phyloP scores from a whole-genome alignment of 2,888 invertebrate species.

The Amphiduros pacificus region DNA sequence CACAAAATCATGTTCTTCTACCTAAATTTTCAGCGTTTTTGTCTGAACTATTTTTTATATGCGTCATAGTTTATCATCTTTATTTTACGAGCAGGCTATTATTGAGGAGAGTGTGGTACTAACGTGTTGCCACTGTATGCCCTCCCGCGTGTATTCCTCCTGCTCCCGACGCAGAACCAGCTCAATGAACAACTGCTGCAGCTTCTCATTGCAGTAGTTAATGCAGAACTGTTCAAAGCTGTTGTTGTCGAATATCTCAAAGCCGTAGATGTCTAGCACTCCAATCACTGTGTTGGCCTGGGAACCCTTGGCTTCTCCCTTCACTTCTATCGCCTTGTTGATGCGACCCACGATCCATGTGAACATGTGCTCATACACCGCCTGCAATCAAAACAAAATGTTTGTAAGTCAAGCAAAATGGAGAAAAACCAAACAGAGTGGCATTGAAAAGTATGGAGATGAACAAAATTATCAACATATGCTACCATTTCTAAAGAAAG shows the following conservation, averaged over 20 bases:
- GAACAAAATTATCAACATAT: no score
- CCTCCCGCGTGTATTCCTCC: slow-evolving; percentile 93
- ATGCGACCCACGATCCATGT: slow-evolving; percentile 91
- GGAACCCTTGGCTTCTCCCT: slow-evolving; percentile 53
- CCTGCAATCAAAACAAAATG: slow-evolving; percentile 61
- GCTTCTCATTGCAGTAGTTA: slow-evolving; percentile 97
- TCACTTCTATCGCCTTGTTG: slow-evolving; percentile 86
- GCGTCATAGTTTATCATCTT: no score
- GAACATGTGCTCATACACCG: slow-evolving; percentile 91
- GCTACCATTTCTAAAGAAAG: no score
- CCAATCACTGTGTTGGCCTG: slow-evolving; percentile 84
- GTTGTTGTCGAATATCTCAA: slow-evolving; percentile 95
- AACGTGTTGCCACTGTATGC: slow-evolving; percentile 88
- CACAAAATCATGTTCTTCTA: no score
- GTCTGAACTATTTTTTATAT: no score
- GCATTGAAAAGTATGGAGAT: no score
- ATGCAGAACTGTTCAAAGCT: slow-evolving; percentile 97
- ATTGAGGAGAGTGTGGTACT: no score
- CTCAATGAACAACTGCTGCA: slow-evolving; percentile 97
- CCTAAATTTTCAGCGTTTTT: no score
- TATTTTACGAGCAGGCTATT: no score
- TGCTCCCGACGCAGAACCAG: slow-evolving; percentile 97
- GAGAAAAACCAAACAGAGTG: not conserved
- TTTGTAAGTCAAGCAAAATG: not conserved
- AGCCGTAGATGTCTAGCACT: slow-evolving; percentile 97